A percentile compares a stretch with the other conserved stretches of the same genome.
Evolutionary conservation across 2,888 invertebrate genomes (phyloP).

Genomic region (Caenorhabditis macrosperma): DNA sequence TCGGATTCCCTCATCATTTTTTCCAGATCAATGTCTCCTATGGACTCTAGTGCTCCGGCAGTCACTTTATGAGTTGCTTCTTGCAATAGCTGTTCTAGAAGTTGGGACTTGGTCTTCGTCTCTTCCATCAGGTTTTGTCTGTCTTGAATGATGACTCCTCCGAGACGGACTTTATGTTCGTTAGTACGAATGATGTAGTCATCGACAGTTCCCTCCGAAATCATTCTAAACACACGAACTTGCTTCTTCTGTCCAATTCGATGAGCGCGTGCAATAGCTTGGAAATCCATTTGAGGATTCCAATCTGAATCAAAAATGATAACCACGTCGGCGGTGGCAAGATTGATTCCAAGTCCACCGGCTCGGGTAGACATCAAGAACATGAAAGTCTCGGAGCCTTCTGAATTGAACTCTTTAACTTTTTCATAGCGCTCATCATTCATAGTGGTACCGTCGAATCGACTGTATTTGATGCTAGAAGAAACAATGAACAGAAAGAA

Average conservation of each 20-base stretch:
- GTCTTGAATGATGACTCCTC: slow-evolving; percentile 18
- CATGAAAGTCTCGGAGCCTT: slow-evolving; percentile 40
- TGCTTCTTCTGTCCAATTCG: slow-evolving; percentile 57
- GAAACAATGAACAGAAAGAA: not conserved
- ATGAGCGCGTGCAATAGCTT: slow-evolving; percentile 52
- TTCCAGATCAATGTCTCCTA: slow-evolving; percentile 16
- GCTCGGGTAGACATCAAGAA: slow-evolving; percentile 56
- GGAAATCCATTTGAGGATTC: slow-evolving; percentile 56
- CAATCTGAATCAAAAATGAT: slow-evolving; percentile 57
- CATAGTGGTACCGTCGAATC: not conserved
- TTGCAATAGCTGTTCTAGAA: not conserved
- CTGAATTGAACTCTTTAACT: slow-evolving; percentile 9
- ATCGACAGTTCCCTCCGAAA: slow-evolving; percentile 23
- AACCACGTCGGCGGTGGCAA: slow-evolving; percentile 53
- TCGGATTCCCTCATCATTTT: slow-evolving; percentile 19
- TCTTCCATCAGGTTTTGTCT: slow-evolving; percentile 7
- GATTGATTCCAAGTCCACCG: slow-evolving; percentile 57
- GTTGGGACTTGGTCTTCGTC: not conserved
- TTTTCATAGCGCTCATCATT: slow-evolving; percentile 3
- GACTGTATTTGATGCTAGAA: slow-evolving; percentile 18
- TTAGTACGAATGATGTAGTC: slow-evolving; percentile 23
- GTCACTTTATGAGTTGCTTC: not conserved
- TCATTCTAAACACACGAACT: slow-evolving; percentile 25
- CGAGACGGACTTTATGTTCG: slow-evolving; percentile 32
- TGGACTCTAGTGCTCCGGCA: slow-evolving; percentile 11